These are phyloP conservation scores for Globodera rostochiensis DNA, from an alignment of 1,140 invertebrate genomes.

Conservation along the genomic window DNA sequence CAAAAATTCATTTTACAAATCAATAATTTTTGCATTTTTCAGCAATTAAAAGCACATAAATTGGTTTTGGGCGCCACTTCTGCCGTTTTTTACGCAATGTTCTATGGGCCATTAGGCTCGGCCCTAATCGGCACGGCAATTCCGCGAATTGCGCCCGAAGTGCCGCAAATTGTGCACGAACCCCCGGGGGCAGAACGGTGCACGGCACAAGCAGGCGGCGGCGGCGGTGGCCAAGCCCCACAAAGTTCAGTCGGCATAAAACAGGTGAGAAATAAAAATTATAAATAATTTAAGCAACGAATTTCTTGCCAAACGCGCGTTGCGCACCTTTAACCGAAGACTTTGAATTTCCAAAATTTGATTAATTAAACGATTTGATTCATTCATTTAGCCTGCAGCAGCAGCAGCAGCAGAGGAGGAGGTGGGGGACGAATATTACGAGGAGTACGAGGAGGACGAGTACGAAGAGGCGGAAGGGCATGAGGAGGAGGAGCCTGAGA, in stretches of 20 bases:
- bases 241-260: background rate
- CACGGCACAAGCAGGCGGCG: background rate
- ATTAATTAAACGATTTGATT: too few species aligned
- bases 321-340: too few species aligned
- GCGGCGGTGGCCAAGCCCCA: background rate
- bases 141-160: background rate
- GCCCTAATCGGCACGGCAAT: background rate
- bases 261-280: background rate
- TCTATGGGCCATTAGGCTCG: constrained; percentile 30
- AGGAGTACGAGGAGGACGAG: constrained; percentile 34
- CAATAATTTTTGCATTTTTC: background rate
- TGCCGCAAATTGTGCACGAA: constrained; percentile 8
- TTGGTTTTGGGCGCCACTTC: constrained; percentile 36
- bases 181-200: background rate
- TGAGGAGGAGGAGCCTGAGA: constrained; percentile 18
- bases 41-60: constrained; percentile 40
- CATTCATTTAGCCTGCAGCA: too few species aligned
- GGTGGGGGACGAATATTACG: constrained; percentile 28
- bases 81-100: constrained; percentile 41
- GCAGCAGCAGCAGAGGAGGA: background rate
- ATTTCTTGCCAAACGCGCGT: too few species aligned
- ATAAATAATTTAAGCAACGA: too few species aligned
- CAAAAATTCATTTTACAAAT: background rate
- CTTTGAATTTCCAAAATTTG: too few species aligned
- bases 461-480: constrained; percentile 19